Evolutionary conservation across 1,140 invertebrate genomes (phyloP).

Genomic region (Phocides pigmalion): DNA sequence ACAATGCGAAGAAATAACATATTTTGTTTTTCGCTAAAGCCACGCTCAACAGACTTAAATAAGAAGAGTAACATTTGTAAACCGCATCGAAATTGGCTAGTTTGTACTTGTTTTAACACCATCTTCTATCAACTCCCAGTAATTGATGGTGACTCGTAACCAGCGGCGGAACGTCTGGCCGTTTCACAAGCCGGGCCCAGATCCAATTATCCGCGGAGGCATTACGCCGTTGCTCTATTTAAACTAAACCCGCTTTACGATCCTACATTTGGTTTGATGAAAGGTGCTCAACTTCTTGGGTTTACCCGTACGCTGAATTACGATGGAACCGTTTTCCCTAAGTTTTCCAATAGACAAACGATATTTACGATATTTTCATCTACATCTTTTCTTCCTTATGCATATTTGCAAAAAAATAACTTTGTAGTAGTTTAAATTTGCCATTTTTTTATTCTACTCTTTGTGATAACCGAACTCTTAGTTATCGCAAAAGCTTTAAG

Average conservation of each 20-base stretch:
- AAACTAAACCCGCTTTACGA: conserved; percentile 34
- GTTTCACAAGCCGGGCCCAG: conserved; percentile 14
- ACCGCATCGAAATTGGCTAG: conserved; percentile 12
- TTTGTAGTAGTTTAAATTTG: too few species aligned
- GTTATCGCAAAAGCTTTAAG: too few species aligned
- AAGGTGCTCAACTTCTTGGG: conserved; percentile 27
- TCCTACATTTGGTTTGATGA: conserved; percentile 25
- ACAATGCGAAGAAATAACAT: too few species aligned
- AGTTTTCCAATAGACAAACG: conserved; percentile 2
- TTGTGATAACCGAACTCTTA: too few species aligned
- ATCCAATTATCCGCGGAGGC: conserved; percentile 30
- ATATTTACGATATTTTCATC: too few species aligned
- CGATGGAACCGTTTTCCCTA: conserved; percentile 5
- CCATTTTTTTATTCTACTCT: too few species aligned
- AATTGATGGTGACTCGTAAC: conserved; percentile 17
- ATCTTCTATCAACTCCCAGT: conserved; percentile 5
- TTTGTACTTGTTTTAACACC: background rate
- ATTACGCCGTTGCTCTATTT: conserved; percentile 28
- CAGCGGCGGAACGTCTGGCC: conserved; percentile 17
- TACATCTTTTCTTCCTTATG: too few species aligned
- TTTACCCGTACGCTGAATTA: conserved; percentile 5
- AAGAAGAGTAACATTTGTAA: background rate
- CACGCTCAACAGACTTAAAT: too few species aligned
- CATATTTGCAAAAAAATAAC: too few species aligned
- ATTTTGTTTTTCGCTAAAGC: too few species aligned